These are phyloP conservation scores for Agrilus mali DNA, from an alignment of 2,888 invertebrate genomes.

Conservation along the genomic window DNA sequence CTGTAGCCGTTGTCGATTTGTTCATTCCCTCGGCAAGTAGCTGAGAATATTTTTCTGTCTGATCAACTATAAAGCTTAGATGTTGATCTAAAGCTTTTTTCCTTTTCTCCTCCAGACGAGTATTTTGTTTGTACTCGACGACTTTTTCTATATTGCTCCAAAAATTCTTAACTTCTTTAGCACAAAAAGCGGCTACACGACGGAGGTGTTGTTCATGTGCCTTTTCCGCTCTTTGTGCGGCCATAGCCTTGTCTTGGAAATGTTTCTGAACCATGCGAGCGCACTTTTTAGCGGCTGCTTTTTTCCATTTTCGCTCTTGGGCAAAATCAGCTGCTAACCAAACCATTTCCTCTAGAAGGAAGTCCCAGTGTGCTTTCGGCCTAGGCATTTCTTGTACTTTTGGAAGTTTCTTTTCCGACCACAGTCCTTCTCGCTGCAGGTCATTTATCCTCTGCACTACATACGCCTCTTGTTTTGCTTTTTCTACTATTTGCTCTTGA, in stretches of 20 bases:
- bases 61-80: conserved; percentile 93
- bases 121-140: conserved; percentile 88
- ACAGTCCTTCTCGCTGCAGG: conserved; percentile 86
- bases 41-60: conserved; percentile 93
- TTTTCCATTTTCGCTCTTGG: conserved; percentile 96
- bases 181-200: conserved; percentile 78
- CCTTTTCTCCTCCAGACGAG: conserved; percentile 84
- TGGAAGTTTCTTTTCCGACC: conserved; percentile 83
- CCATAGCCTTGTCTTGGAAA: conserved; percentile 81
- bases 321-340: conserved; percentile 98
- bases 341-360: conserved; percentile 94
- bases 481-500: conserved; percentile 71
- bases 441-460: conserved; percentile 87
- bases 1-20: conserved; percentile 33
- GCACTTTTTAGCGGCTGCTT: conserved; percentile 87
- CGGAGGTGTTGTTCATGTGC: conserved; percentile 78
- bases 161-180: conserved; percentile 87
- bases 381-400: conserved; percentile 84
- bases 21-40: conserved; percentile 79
- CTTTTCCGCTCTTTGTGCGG: conserved; percentile 82
- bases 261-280: conserved; percentile 84
- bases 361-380: conserved; percentile 96
- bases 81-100: conserved; percentile 93
- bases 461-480: conserved; percentile 86
- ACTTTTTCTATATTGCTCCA: conserved; percentile 96